Evolutionary conservation across 2,113 vertebrate species (phyloP).

Genomic region (Tragelaphus buxtoni): DNA sequence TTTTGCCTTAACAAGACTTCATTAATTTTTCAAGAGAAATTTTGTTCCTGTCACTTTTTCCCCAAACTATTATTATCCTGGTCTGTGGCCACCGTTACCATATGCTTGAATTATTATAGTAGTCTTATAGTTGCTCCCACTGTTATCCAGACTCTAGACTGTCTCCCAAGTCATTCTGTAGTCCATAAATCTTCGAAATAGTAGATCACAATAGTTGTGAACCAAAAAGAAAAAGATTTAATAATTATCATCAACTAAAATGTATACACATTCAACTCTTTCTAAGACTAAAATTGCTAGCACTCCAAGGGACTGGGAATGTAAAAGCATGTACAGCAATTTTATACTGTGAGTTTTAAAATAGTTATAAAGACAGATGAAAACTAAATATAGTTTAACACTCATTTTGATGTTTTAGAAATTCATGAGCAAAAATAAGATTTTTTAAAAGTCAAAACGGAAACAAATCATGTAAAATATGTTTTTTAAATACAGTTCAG

Average conservation of each 20-base stretch:
- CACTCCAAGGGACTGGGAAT: not conserved
- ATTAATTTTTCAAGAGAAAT: not conserved
- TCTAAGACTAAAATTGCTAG: constrained; percentile 17
- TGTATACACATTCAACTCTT: not conserved
- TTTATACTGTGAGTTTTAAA: constrained; percentile 39
- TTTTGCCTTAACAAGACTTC: not conserved
- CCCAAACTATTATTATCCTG: not conserved
- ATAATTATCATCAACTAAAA: not conserved
- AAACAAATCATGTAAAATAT: constrained; percentile 34
- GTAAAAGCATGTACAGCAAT: not conserved
- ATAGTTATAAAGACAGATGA: constrained; percentile 58
- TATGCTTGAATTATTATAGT: not conserved
- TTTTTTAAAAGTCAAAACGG: constrained; percentile 31
- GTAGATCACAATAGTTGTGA: not conserved
- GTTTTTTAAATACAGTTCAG: not conserved
- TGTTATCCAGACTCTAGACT: not conserved
- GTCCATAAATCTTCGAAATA: not conserved
- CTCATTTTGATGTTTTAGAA: constrained; percentile 48
- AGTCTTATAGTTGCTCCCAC: not conserved
- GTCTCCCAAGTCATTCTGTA: not conserved
- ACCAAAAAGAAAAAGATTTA: not conserved
- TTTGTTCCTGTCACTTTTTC: not conserved
- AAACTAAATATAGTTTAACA: constrained; percentile 53
- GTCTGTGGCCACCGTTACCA: not conserved
- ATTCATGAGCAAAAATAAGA: constrained; percentile 40